Percentiles rank a stretch among this genome's conserved stretches.
These are phyloP conservation scores for Thalassoma bifasciatum DNA, from an alignment of 2,113 vertebrate genomes.

Conservation along the genomic window DNA sequence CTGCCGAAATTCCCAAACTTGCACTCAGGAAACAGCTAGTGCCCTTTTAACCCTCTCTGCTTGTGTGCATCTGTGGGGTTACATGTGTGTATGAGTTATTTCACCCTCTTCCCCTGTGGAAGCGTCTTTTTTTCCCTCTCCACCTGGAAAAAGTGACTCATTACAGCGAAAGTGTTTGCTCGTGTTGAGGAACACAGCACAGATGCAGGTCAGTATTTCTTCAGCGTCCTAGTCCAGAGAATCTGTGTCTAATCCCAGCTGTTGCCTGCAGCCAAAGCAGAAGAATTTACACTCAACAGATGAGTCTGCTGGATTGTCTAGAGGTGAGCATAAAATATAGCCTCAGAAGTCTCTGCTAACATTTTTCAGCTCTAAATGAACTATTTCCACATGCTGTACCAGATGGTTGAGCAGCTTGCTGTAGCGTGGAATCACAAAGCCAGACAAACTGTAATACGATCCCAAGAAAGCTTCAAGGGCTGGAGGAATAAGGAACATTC, in stretches of 20 bases:
- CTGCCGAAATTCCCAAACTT: conserved; percentile 57
- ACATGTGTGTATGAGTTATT: conserved; percentile 7
- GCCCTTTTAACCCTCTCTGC: conserved; percentile 54
- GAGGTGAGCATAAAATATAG: conserved; percentile 31
- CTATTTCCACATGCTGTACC: conserved; percentile 61
- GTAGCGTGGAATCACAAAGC: conserved; percentile 37
- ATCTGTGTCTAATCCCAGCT: conserved; percentile 11
- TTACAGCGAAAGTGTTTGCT: conserved; percentile 48
- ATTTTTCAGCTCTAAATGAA: conserved; percentile 50
- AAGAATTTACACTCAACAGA: conserved; percentile 15
- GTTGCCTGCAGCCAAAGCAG: conserved; percentile 11
- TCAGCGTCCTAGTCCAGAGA: conserved; percentile 12
- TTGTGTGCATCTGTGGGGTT: conserved; percentile 28
- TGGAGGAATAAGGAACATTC: conserved; percentile 32
- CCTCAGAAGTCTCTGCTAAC: conserved; percentile 32
- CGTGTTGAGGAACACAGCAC: conserved; percentile 41
- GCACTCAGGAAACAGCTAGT: conserved; percentile 62
- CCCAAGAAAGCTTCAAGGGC: conserved; percentile 31
- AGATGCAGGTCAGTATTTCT: conserved; percentile 35
- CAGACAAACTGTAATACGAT: conserved; percentile 57
- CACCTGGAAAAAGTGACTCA: conserved; percentile 73
- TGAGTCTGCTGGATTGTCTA: conserved; percentile 9
- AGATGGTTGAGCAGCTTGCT: conserved; percentile 63
- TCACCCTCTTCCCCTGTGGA: conserved; percentile 6
- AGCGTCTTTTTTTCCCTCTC: conserved; percentile 23